Percentiles rank a stretch among this genome's conserved stretches.
Conservation (phyloP, 1,140 invertebrate species). For the Brachionus asplanchnoidis region DNA sequence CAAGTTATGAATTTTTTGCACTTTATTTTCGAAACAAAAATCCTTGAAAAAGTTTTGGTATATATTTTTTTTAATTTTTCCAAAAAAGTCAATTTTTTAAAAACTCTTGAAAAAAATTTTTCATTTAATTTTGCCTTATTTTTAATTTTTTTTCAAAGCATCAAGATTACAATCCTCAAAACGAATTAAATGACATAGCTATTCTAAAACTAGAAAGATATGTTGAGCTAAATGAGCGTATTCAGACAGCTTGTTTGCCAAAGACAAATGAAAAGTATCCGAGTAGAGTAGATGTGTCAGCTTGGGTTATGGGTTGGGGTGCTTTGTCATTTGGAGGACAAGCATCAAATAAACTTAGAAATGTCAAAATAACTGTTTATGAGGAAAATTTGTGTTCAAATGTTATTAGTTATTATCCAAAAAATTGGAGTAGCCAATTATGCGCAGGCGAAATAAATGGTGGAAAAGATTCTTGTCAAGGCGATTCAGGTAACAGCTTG, state of each 20-base stretch:
- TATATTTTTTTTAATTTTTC: too few species aligned
- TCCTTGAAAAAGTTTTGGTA: too few species aligned
- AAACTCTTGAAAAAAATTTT: too few species aligned
- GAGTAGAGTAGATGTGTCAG: not conserved
- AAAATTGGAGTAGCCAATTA: not conserved
- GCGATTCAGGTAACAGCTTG: conserved; percentile 11
- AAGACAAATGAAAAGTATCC: not conserved
- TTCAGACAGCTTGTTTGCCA: conserved; percentile 24
- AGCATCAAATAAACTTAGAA: not conserved
- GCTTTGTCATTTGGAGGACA: not conserved
- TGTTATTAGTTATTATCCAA: not conserved
- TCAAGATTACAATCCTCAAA: not conserved
- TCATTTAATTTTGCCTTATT: not conserved
- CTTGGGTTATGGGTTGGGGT: not conserved
- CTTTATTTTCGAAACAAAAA: too few species aligned
- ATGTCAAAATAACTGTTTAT: not conserved
- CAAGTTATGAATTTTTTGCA: too few species aligned
- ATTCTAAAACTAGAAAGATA: not conserved
- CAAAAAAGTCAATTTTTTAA: too few species aligned
- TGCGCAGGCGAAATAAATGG: conserved; percentile 12
- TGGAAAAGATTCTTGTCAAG: conserved; percentile 26
- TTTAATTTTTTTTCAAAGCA: not conserved
- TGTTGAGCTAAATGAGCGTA: not conserved
- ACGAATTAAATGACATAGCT: not conserved
- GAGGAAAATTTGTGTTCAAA: not conserved